Evolutionary conservation across 2,797 vertebrate species (phyloP).

Genomic region (Meriones psammophilus): DNA sequence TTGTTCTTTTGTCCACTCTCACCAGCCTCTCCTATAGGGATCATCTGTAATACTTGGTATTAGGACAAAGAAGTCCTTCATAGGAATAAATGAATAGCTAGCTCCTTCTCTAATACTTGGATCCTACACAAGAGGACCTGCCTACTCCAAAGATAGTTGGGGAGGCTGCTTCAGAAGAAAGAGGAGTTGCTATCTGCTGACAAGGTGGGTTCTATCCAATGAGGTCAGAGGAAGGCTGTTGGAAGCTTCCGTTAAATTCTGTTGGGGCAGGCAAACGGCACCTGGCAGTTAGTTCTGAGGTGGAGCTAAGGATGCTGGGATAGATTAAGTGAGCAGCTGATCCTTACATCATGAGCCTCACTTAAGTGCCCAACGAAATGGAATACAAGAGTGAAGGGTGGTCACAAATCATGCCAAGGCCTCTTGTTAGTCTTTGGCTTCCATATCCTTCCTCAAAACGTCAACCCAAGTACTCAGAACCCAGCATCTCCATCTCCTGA

Average conservation of each 20-base stretch:
- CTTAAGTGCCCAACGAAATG: conserved; percentile 6
- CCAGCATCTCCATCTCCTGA: neutral
- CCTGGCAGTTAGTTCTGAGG: conserved; percentile 65
- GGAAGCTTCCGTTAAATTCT: conserved; percentile 77
- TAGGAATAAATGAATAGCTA: neutral
- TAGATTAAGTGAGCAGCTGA: neutral
- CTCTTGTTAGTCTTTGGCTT: conserved; percentile 72
- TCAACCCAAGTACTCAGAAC: neutral
- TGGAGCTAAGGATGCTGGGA: conserved; percentile 67
- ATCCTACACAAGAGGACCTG: neutral
- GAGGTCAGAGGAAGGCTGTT: conserved; percentile 25
- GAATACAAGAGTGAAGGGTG: neutral
- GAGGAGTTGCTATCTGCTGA: neutral
- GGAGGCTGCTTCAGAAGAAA: conserved; percentile 6
- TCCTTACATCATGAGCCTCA: neutral
- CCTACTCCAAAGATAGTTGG: neutral
- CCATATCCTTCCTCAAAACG: conserved; percentile 55
- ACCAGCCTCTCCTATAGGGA: neutral
- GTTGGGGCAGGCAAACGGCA: conserved; percentile 45
- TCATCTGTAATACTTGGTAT: neutral
- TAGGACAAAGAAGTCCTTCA: neutral
- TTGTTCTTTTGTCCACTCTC: neutral
- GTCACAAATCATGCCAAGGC: conserved; percentile 28
- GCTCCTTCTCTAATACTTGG: neutral
- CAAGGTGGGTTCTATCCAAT: neutral